These are phyloP conservation scores for Dryobota labecula DNA, from an alignment of 2,888 invertebrate genomes.

Conservation along the genomic window DNA sequence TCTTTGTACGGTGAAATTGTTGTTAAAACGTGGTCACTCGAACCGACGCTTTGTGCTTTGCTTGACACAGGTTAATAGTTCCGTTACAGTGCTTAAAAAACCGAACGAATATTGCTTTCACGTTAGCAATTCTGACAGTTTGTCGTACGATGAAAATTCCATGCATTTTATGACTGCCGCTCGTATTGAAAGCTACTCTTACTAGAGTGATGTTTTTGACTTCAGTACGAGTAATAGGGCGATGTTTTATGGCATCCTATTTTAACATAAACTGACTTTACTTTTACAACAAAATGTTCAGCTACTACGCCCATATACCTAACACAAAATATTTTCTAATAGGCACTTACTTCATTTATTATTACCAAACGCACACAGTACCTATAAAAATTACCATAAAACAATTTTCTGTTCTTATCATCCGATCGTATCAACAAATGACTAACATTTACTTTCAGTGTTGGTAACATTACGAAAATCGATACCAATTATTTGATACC, in stretches of 20 bases:
- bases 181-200: conserved; percentile 25
- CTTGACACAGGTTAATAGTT: conserved; percentile 63
- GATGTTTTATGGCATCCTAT: not conserved
- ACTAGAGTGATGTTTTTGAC: conserved; percentile 18
- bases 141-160: conserved; percentile 39
- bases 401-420: conserved; percentile 7
- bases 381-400: conserved; percentile 16
- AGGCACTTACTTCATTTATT: conserved; percentile 4
- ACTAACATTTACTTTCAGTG: conserved; percentile 11
- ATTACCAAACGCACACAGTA: not conserved
- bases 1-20: conserved; percentile 71
- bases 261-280: not conserved
- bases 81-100: conserved; percentile 63
- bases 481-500: conserved; percentile 53
- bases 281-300: not conserved
- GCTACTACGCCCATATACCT: not conserved
- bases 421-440: conserved; percentile 35
- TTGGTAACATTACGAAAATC: conserved; percentile 44
- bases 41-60: conserved; percentile 62
- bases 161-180: conserved; percentile 38
- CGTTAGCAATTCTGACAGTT: conserved; percentile 44
- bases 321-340: not conserved
- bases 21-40: conserved; percentile 71
- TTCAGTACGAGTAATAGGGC: conserved; percentile 8
- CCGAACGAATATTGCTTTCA: conserved; percentile 47